A percentile compares a stretch with the other conserved stretches of the same genome.
These are phyloP conservation scores for Euzetes globulus DNA, from an alignment of 2,888 invertebrate species.

Conservation along the genomic window DNA sequence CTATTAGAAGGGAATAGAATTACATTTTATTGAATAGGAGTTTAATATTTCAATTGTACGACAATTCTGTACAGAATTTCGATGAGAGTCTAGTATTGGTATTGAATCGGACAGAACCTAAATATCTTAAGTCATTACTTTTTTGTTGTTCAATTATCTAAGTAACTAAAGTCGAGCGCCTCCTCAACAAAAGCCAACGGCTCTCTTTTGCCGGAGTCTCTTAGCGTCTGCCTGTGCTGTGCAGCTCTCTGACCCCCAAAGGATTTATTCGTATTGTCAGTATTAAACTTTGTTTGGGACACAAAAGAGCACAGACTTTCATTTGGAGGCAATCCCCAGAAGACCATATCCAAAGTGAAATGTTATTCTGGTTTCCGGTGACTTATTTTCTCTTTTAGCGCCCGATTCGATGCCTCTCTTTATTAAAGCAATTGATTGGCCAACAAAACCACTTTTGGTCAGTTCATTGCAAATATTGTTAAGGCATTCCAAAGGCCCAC, in stretches of 20 bases:
- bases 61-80: constrained; percentile 5
- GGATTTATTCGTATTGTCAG: constrained; percentile 4
- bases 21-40: neutral
- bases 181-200: neutral
- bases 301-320: constrained; percentile 18
- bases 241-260: neutral
- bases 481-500: neutral
- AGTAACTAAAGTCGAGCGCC: constrained; percentile 21
- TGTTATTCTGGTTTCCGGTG: constrained; percentile 27
- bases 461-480: neutral
- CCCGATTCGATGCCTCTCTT: constrained; percentile 24
- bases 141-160: constrained; percentile 25
- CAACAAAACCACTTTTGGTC: constrained; percentile 28
- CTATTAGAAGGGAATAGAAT: neutral
- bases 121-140: constrained; percentile 15
- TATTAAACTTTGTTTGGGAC: constrained; percentile 16
- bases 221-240: neutral
- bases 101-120: neutral
- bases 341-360: neutral
- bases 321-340: constrained; percentile 9
- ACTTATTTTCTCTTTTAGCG: constrained; percentile 24
- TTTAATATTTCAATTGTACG: constrained; percentile 18
- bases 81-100: neutral
- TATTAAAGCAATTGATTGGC: constrained; percentile 17
- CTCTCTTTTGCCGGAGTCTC: neutral